Conservation (phyloP, 2,888 invertebrate genomes). For the Euzetes globulus region DNA sequence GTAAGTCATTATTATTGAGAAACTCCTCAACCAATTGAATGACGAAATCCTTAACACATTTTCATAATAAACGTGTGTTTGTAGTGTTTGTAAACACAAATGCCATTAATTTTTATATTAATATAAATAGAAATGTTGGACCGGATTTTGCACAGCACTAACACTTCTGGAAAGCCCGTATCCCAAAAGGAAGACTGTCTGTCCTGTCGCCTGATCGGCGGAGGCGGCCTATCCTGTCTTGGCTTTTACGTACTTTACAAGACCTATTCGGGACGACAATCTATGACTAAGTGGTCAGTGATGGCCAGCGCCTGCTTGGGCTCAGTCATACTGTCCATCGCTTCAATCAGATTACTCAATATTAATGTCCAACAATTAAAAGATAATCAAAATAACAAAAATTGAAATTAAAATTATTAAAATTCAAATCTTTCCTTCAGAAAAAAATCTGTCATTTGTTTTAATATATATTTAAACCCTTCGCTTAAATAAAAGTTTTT, state of each 20-base stretch:
- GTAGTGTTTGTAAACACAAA: no score
- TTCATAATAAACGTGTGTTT: no score
- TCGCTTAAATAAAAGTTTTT: no score
- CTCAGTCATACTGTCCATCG: neutral
- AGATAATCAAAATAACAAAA: neutral
- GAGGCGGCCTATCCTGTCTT: neutral
- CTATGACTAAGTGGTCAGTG: neutral
- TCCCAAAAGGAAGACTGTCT: neutral
- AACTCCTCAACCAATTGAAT: no score
- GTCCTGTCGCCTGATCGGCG: slow-evolving; percentile 6
- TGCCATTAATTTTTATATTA: no score
- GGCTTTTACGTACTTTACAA: neutral
- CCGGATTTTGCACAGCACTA: neutral
- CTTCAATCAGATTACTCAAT: neutral
- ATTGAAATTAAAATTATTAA: no score
- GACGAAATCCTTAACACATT: no score
- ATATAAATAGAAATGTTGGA: slow-evolving; percentile 11
- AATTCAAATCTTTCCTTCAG: no score
- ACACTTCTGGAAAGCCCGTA: no score
- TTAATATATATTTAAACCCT: no score
- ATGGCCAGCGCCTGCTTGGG: neutral
- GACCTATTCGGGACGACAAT: neutral
- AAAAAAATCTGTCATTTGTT: no score
- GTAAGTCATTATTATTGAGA: no score
- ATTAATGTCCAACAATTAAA: neutral